Conservation (phyloP, 2,113 vertebrate genomes). For the Alligator mississippiensis region DNA sequence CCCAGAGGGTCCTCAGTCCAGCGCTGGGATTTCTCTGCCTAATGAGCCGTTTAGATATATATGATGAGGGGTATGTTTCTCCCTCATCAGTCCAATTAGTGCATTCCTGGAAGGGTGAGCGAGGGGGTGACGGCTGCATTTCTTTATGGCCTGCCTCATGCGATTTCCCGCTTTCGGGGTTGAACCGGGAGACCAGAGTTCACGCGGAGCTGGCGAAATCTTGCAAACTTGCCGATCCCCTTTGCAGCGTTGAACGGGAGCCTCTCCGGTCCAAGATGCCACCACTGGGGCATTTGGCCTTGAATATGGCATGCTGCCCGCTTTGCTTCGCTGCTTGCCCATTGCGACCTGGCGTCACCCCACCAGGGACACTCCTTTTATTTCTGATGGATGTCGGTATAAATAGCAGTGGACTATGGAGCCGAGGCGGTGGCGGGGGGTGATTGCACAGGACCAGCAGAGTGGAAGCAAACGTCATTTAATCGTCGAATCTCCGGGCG, state of each 20-base stretch:
- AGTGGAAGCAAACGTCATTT: neutral
- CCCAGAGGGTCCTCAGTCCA: conserved; percentile 65
- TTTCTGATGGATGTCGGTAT: neutral
- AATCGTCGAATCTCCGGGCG: neutral
- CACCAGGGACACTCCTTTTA: neutral
- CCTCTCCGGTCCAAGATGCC: rapidly evolving
- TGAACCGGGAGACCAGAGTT: neutral
- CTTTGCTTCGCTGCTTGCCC: neutral
- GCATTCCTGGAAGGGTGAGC: conserved; percentile 63
- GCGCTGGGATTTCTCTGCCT: conserved; percentile 41
- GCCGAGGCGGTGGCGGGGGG: neutral
- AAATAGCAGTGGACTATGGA: neutral
- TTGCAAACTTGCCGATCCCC: neutral
- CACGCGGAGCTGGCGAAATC: neutral
- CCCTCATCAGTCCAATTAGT: conserved; percentile 72
- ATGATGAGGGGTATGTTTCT: conserved; percentile 65
- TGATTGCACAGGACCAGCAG: neutral
- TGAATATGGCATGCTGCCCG: neutral
- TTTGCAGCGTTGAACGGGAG: rapidly evolving
- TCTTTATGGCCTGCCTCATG: conserved; percentile 30
- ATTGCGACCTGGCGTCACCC: neutral
- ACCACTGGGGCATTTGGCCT: neutral
- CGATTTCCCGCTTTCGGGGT: neutral
- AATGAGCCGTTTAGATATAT: conserved; percentile 75
- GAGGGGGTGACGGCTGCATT: neutral